A percentile compares a stretch with the other conserved stretches of the same genome.
Evolutionary conservation across 2,797 vertebrate genomes (phyloP).

Genomic region (Propithecus perrieri): DNA sequence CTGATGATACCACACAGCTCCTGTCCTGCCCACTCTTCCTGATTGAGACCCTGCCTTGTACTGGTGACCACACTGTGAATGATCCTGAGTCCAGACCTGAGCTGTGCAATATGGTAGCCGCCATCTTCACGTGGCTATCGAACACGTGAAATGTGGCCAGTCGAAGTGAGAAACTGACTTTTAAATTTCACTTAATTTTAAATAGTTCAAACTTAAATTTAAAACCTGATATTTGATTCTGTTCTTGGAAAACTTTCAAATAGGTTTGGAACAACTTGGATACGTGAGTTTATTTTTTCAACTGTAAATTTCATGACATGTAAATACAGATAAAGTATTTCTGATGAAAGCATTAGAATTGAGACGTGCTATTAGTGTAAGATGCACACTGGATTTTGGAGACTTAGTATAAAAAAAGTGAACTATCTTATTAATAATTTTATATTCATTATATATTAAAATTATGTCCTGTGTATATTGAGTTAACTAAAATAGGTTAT

Average conservation of each 20-base stretch:
- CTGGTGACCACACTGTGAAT: neutral
- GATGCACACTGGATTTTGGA: neutral
- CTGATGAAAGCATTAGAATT: neutral
- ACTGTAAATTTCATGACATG: neutral
- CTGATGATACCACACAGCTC: neutral
- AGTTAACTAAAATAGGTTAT: neutral
- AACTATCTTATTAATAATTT: neutral
- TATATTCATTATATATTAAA: neutral
- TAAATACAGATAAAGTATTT: constrained; percentile 34
- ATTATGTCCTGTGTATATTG: neutral
- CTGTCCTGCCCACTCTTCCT: neutral
- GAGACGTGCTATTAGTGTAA: neutral
- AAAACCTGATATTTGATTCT: neutral
- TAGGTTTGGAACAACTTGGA: neutral
- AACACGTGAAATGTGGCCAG: neutral
- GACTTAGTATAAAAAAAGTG: neutral
- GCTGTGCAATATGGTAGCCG: rapidly evolving
- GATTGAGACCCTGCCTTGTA: neutral
- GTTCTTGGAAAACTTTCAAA: neutral
- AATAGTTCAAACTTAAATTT: neutral
- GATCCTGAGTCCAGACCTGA: neutral
- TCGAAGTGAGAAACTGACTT: neutral
- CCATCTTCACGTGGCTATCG: rapidly evolving
- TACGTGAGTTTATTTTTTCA: constrained; percentile 29
- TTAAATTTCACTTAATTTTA: constrained; percentile 1